These are phyloP conservation scores for Odiellus spinosus DNA, from an alignment of 2,888 invertebrate genomes.

Conservation along the genomic window DNA sequence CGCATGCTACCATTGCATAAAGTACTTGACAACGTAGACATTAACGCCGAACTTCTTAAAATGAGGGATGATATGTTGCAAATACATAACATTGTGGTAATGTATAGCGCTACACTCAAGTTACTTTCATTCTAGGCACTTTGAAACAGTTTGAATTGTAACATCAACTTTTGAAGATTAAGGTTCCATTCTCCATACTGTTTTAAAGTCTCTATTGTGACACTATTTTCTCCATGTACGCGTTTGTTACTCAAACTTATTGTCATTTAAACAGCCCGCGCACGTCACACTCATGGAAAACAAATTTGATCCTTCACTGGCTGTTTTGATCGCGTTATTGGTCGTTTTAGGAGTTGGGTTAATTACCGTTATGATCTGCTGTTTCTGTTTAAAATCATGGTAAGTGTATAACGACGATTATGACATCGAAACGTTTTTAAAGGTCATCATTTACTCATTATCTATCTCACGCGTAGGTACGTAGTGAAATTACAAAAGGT, in stretches of 20 bases:
- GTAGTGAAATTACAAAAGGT: conserved; percentile 14
- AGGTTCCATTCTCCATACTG: too few species aligned
- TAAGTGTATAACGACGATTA: conserved; percentile 1
- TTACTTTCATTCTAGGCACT: too few species aligned
- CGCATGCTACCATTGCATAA: conserved; percentile 15
- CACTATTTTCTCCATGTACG: too few species aligned
- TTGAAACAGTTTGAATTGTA: too few species aligned
- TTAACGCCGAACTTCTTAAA: conserved; percentile 12
- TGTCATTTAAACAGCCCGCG: conserved; percentile 14
- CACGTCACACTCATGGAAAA: conserved; percentile 13
- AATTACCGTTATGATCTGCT: conserved; percentile 16
- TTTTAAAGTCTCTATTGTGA: too few species aligned
- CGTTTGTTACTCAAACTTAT: too few species aligned
- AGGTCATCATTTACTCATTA: background rate
- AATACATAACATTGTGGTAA: conserved; percentile 17
- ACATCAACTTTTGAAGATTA: too few species aligned
- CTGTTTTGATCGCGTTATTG: conserved; percentile 10
- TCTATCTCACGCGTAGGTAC: conserved; percentile 11
- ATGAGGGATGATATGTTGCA: conserved; percentile 7
- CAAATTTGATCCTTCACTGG: conserved; percentile 13
- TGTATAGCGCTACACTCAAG: background rate
- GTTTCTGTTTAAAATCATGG: conserved; percentile 16
- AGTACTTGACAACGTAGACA: conserved; percentile 15
- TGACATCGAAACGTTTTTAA: background rate
- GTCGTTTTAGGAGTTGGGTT: conserved; percentile 15